Percentiles rank a stretch among this genome's conserved stretches.
phyloP scores from a whole-genome alignment of 2,888 invertebrate species.

The Myathropa florea region DNA sequence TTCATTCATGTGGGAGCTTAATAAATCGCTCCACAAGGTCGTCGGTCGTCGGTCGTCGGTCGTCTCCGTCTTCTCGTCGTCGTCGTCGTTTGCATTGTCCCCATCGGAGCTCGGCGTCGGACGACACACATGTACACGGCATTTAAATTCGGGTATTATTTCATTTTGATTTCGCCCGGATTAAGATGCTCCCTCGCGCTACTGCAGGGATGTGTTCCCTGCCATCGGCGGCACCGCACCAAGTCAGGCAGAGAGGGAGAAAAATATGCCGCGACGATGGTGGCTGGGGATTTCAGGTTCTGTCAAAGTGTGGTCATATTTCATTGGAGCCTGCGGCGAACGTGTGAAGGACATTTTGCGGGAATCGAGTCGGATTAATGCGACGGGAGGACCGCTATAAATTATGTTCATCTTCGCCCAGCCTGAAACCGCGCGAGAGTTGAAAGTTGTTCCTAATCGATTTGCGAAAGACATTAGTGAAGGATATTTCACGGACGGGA shows the following conservation, averaged over 20 bases:
- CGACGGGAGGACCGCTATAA: constrained; percentile 10
- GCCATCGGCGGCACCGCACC: not conserved
- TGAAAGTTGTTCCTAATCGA: not conserved
- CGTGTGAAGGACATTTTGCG: constrained; percentile 26
- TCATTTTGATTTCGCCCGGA: constrained; percentile 27
- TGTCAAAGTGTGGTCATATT: constrained; percentile 20
- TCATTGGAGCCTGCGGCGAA: not conserved
- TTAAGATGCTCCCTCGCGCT: constrained; percentile 9
- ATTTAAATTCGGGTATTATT: constrained; percentile 47
- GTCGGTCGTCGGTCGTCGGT: not conserved
- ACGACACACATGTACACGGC: constrained; percentile 25
- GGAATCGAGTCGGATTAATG: constrained; percentile 37
- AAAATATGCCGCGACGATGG: not conserved
- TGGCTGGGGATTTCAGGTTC: not conserved
- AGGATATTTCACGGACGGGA: not conserved
- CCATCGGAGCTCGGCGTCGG: not conserved
- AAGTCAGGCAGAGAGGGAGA: not conserved
- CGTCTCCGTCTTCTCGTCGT: not conserved
- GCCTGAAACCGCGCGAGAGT: not conserved
- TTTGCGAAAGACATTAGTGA: not conserved
- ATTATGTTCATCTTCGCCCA: constrained; percentile 2
- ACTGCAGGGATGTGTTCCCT: not conserved
- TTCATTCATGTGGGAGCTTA: constrained; percentile 27
- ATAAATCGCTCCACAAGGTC: constrained; percentile 25
- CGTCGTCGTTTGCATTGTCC: not conserved